Percentiles rank a stretch among this genome's conserved stretches.
Evolutionary conservation across 2,888 invertebrate genomes (phyloP).

Genomic region (Agriopis marginaria): DNA sequence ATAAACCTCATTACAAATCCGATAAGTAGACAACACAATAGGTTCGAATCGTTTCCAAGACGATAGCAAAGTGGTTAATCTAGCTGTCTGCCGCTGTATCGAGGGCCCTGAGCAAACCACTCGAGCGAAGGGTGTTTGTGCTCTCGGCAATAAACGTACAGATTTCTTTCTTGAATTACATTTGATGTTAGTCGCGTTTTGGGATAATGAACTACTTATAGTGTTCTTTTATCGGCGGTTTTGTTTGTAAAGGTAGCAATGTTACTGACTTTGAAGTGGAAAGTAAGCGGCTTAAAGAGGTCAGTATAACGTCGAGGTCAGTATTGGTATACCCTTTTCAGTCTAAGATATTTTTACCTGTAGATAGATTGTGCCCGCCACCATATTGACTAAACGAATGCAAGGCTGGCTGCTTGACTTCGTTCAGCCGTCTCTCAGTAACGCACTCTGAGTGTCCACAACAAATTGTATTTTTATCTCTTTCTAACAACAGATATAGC

Average conservation of each 20-base stretch:
- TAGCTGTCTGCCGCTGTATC: constrained; percentile 66
- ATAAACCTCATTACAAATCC: constrained; percentile 29
- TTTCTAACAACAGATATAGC: too few species aligned
- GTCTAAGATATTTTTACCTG: neutral
- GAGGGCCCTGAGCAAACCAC: constrained; percentile 77
- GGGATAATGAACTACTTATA: constrained; percentile 2
- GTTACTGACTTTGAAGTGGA: neutral
- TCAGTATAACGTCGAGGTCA: neutral
- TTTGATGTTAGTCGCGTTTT: constrained; percentile 33
- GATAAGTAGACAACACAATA: constrained; percentile 50
- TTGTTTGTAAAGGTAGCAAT: neutral
- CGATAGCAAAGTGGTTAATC: constrained; percentile 70
- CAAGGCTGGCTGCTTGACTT: too few species aligned
- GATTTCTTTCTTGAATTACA: constrained; percentile 67
- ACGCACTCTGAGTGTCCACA: too few species aligned
- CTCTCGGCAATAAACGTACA: constrained; percentile 64
- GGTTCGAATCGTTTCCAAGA: constrained; percentile 58
- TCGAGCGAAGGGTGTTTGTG: constrained; percentile 66
- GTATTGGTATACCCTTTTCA: neutral
- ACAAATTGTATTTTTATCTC: too few species aligned
- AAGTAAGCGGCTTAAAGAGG: constrained; percentile 7
- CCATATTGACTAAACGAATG: too few species aligned
- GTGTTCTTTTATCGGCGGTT: constrained; percentile 6
- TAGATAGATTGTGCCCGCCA: too few species aligned
- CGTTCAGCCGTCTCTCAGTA: too few species aligned